Percentiles rank a stretch among this genome's conserved stretches.
Conservation (phyloP, 2,113 vertebrate genomes). For the Xiphorhynchus elegans region DNA sequence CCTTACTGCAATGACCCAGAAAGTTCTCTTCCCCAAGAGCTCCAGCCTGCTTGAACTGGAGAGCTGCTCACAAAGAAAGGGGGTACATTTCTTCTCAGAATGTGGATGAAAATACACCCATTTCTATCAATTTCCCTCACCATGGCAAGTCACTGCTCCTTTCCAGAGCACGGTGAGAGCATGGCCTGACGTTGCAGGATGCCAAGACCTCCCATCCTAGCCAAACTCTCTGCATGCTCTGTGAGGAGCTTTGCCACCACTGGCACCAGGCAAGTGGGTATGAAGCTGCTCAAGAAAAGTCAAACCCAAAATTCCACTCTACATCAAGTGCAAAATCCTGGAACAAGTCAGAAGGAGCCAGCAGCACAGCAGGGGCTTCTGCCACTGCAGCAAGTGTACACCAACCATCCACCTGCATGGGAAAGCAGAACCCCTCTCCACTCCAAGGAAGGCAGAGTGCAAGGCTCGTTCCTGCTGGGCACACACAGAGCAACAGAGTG, state of each 20-base stretch:
- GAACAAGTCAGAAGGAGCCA: neutral
- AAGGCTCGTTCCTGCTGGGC: neutral
- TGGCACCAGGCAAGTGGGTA: neutral
- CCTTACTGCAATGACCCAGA: neutral
- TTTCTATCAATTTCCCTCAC: neutral
- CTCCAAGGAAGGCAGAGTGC: neutral
- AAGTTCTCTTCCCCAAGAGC: neutral
- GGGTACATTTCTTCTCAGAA: neutral
- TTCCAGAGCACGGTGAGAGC: neutral
- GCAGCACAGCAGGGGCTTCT: neutral
- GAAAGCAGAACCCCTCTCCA: neutral
- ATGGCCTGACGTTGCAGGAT: neutral
- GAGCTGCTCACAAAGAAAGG: neutral
- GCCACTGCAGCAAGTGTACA: neutral
- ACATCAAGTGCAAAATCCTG: neutral
- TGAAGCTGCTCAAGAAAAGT: neutral
- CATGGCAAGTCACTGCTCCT: neutral
- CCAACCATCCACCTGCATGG: neutral
- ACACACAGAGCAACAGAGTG: neutral
- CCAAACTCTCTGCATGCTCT: neutral
- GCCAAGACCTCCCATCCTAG: neutral
- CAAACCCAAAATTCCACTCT: neutral
- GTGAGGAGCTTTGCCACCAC: neutral
- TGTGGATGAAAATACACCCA: neutral
- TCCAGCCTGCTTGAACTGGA: neutral